phyloP scores from a whole-genome alignment of 2,888 invertebrate genomes.

The Acleris holmiana region DNA sequence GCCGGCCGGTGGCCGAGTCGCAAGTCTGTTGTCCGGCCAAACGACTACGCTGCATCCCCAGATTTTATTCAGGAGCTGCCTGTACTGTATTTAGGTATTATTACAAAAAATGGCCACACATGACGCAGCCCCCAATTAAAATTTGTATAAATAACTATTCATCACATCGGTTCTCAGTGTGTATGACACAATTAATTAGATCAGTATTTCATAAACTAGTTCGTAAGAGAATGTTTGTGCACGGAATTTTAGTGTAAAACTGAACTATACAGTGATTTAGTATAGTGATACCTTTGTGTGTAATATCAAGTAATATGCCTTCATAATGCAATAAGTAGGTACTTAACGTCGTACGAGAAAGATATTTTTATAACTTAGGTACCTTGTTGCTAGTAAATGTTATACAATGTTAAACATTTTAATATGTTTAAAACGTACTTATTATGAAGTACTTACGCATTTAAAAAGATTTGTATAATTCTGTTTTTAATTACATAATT shows the following conservation, averaged over 20 bases:
- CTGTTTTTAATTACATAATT: neutral
- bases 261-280: conserved; percentile 28
- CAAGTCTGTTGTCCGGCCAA: too few relatives aligned
- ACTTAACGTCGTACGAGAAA: conserved; percentile 32
- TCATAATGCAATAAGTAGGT: conserved; percentile 34
- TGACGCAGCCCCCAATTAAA: neutral
- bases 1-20: too few relatives aligned
- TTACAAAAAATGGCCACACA: neutral
- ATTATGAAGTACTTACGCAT: conserved; percentile 14
- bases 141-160: neutral
- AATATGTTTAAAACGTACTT: conserved; percentile 10
- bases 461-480: conserved; percentile 1
- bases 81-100: conserved; percentile 9
- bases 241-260: conserved; percentile 22
- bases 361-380: conserved; percentile 36
- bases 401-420: conserved; percentile 19
- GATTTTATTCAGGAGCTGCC: neutral
- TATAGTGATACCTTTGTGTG: conserved; percentile 22
- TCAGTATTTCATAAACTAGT: conserved; percentile 34
- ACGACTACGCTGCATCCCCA: too few relatives aligned
- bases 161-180: conserved; percentile 3
- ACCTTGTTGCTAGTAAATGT: conserved; percentile 28
- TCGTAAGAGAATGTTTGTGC: conserved; percentile 26
- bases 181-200: conserved; percentile 4
- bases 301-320: conserved; percentile 32